Evolutionary conservation across 2,113 vertebrate genomes (phyloP), one percentile per base, ranked within the genome.

Genomic region (Apaloderma vittatum): DNA sequence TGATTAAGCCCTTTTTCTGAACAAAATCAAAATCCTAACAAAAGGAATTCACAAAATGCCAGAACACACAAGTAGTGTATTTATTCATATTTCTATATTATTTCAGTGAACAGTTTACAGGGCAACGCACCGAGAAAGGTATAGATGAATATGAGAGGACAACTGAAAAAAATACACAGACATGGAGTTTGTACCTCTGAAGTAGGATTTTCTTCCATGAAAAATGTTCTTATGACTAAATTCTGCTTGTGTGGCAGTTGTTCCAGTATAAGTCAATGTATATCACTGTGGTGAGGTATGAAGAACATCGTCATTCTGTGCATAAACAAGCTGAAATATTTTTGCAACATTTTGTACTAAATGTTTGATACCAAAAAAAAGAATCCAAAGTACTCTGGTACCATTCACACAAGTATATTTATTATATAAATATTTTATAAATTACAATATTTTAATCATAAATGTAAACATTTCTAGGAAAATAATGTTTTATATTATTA

Each of bases 401-500:
- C 57, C 55, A 73, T 81, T 93, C 94, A 97, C 85, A 95, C 90
- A 97, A 94, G 83, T 68, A 94, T 79, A 40, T 98, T 98, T 98
- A 98, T 98, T 98, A 93, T 87, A 98, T 96, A 97, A 96, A 98
- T 96, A 93, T 75, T 85, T 95, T 88, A 96, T 98, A 98, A 98
- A 96, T 97, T 96, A 97, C 67, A 96, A 61, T 19, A 93, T 86
- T 97, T 97, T 96, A 95, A 95, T 93, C 94, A 97, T 76, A 82
- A 96, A 97, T 87, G 62, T 97, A 97, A 97, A 97, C 67, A 94
- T 94, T 97, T 96, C 75, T 97, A 90, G 81, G 95, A 97, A 97
- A 96, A 97, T 88, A 95, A 80, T 55, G 45, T 68, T 97, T 97
- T 46, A 90, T 74, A 72, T 83, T 90, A 95, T 94, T 96, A 95